Base-by-base conservation (phyloP, 53 echinoderm and acorn worm species). In the Temnopleurus reevesii region DNA sequence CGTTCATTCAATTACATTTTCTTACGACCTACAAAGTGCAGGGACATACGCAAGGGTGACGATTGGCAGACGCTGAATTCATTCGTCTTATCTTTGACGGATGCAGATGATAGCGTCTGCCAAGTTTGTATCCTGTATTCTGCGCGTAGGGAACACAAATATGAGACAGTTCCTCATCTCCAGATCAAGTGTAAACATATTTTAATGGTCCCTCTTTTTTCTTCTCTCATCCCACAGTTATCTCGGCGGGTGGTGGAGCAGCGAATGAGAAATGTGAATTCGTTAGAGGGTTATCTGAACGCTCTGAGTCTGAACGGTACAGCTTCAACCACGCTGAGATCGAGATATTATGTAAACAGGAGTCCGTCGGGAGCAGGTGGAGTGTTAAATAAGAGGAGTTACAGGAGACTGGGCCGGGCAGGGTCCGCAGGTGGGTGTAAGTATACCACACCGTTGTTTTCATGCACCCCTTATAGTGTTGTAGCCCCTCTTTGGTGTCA, bases 341-440 rank as follows among this genome's bases (percentile, higher is more conserved):
- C 83, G 19, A 83, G 83, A 83, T 83, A 82, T 47, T 55, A 17
- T 21, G 23, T 83, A n/a, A 36, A 83, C 30, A 83, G 83, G 31
- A 83, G 53, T 35, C 54, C 83, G 36, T 35, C 83, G 21, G 71
- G n/a, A n/a, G n/a, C n/a, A n/a, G n/a, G n/a, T n/a, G n/a, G n/a
- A n/a, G 5, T 56, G 27, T 33, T 83, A 12, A 83, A 55, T 33
- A 83, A 83, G 57, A 53, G 83, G 57, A 83, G 83, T 55, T 53
- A 36, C 15, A 83, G 57, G 21, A 31, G 83, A 23, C 31, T 30
- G 12, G 83, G 83, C 2, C 5, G 83, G 35, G 57, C 83, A 15
- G 83, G 83, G 12, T 51, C 28, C 34, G 56, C 12, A 4, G 31
- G 57, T 56, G 57, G 31, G 21, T 55, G 56, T 83, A 83, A 71